These are phyloP conservation scores for Pantala flavescens DNA, from an alignment of 1,140 invertebrate genomes.

Conservation along the genomic window DNA sequence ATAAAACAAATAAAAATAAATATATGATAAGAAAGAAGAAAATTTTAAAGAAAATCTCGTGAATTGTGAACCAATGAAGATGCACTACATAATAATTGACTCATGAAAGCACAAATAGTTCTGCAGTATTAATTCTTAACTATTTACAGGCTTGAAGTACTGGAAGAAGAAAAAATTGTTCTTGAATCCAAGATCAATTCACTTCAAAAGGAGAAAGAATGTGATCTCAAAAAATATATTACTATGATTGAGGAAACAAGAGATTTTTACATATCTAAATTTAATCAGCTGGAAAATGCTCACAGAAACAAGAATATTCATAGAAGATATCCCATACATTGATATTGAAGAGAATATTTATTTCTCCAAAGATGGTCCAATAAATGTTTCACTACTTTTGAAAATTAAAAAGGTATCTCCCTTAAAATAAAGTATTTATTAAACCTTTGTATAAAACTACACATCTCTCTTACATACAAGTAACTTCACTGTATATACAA, in stretches of 20 bases:
- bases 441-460: conserved; percentile 10
- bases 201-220: conserved; percentile 31
- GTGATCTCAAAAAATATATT: conserved; percentile 30
- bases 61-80: no score
- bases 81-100: no score
- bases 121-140: no score
- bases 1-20: no score
- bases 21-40: no score
- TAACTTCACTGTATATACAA: neutral
- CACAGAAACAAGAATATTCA: no score
- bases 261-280: neutral
- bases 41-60: no score
- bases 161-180: conserved; percentile 35
- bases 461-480: neutral
- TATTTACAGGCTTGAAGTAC: conserved; percentile 30
- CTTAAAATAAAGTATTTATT: conserved; percentile 6
- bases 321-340: no score
- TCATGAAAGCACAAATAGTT: no score
- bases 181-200: conserved; percentile 32
- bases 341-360: no score
- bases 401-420: neutral
- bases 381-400: neutral
- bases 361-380: no score
- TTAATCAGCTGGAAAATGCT: neutral
- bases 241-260: conserved; percentile 27